Evolutionary conservation across 2,888 invertebrate species (phyloP), one percentile per base, ranked within the genome.

Genomic region (Morpho deidamia): DNA sequence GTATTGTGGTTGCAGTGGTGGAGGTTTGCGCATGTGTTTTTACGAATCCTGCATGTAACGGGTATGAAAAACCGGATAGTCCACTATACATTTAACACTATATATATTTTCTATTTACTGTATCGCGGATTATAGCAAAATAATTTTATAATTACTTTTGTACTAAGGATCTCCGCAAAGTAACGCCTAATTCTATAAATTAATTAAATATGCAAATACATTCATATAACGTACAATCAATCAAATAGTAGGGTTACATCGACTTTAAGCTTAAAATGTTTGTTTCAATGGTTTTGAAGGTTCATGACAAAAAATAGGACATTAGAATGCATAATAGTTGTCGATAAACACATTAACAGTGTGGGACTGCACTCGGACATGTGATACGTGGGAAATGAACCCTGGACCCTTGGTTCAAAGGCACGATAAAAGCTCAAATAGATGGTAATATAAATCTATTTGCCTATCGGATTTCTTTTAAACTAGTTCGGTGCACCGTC

Each of bases 311-410:
- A 40, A 50, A 50, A 50, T 43, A 50, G 11, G 49, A n/a, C 45
- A 58, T 58, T 55, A 46, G 49, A 43, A 58, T 55, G 55, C 58
- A 32, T 45, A 44, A 51, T 48, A 42, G 48, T 58, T 51, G 42
- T 50, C 58, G 14, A 56, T 52, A 55, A 58, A 58, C 43, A 58
- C 58, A 55, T 58, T 55, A 55, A 48, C 45, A 58, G 55, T 50
- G 56, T 55, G 48, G 42, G 48, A 48, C 58, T 48, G 38, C 42
- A 49, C 43, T 55, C 48, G 40, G 42, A 39, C 38, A 48, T 71
- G 67, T 64, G 80, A 83, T 80, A 83, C 76, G 69, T 73, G 69
- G 75, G 72, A 78, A 73, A 58, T 48, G 44, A 70, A 70, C 69
- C 71, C 65, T 67, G 65, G 71, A 72, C 71, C 76, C 74, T 72